A percentile compares a stretch with the other conserved stretches of the same genome.
These are phyloP conservation scores for Mongoloraphidia duomilia DNA, from an alignment of 2,888 invertebrate species.

Conservation along the genomic window DNA sequence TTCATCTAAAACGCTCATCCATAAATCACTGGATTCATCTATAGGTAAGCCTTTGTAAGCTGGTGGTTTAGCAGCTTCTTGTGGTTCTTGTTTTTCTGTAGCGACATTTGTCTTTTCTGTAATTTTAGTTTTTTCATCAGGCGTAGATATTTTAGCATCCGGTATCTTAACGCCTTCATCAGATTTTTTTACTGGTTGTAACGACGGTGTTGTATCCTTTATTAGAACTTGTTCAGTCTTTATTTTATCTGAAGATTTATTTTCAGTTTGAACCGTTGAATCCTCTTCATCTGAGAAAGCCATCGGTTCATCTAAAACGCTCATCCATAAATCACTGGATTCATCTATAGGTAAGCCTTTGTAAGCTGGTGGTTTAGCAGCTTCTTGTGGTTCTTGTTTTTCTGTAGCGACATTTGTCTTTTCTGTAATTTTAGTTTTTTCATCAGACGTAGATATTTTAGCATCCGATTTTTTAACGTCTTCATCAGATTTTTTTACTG, in stretches of 20 bases:
- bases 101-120: too few species aligned
- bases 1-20: constrained; percentile 20
- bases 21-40: constrained; percentile 14
- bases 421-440: not conserved
- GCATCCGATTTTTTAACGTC: not conserved
- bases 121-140: not conserved
- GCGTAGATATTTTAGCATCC: not conserved
- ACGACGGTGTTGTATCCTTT: too few species aligned
- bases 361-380: constrained; percentile 2
- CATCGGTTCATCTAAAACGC: constrained; percentile 12
- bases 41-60: constrained; percentile 17
- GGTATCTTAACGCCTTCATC: not conserved
- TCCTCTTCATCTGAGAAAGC: constrained; percentile 19
- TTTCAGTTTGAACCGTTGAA: not conserved
- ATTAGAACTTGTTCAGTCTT: constrained; percentile 2
- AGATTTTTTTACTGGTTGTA: not conserved
- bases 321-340: constrained; percentile 3
- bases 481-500: not conserved
- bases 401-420: not conserved
- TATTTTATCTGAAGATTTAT: too few species aligned
- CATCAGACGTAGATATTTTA: not conserved
- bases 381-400: constrained; percentile 1
- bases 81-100: too few species aligned
- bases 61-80: not conserved
- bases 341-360: constrained; percentile 12